Evolutionary conservation across 2,888 invertebrate genomes (phyloP), one percentile per base, ranked within the genome.

Genomic region (Ennomos erosarius): DNA sequence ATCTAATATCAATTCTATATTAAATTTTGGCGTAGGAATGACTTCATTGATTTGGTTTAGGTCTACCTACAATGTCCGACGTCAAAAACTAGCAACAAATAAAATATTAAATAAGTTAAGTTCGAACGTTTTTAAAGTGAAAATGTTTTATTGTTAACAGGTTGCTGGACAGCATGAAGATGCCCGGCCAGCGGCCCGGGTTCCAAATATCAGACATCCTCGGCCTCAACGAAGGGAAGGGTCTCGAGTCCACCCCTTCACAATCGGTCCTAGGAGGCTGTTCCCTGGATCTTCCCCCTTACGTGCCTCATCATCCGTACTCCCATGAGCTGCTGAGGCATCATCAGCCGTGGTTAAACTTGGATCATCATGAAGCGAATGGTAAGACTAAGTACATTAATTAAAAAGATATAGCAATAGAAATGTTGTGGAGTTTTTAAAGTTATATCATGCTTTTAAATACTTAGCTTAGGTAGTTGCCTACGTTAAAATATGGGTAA

Each of bases 201-300:
- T 98, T 98, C 88, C 97, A 97, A 78, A 98, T 98, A 76, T 97
- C 98, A 73, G 98, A 98, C 85, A 98, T 98, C 78, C 93, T 98
- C 77, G 98, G 98, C 74, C 93, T 98, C 74, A 98, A 98, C 77
- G 96, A 96, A 70, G 93, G 93, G 65, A 85, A 92, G 68, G 84
- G 86, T 36, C 75, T 92, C 67, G 93, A 93, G 71, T 76, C 84
- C 1, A 71, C 88, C 9, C 73, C 86, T 8, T 77, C 85, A 16
- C 85, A 79, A 59, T 69, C 73, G 1, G 61, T 80, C 2, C 69
- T 85, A 10, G 82, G 85, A 13, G 79, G 83, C 2, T 84, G 86
- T 49, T 75, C 85, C 1, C 64, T 87, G 46, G 89, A 90, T 51
- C 72, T 91, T 43, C 90, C 90, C 0, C 84, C 88, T 1, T 92